These are phyloP conservation scores for Eupeodes latifasciatus DNA, from an alignment of 2,888 invertebrate species.

Conservation along the genomic window DNA sequence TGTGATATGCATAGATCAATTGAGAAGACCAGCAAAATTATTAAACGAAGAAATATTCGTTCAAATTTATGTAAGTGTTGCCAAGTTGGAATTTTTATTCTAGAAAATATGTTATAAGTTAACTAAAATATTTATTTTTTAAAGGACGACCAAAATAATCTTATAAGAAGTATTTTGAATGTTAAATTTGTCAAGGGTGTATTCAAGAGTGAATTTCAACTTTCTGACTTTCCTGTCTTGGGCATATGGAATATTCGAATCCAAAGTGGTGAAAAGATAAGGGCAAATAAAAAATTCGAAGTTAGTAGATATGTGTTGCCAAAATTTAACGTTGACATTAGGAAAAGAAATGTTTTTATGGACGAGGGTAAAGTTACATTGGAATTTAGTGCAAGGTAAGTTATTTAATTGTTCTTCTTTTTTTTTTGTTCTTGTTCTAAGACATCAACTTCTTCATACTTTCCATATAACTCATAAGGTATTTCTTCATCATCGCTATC, in stretches of 20 bases:
- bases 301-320: constrained; percentile 96
- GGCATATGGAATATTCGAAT: constrained; percentile 91
- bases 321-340: constrained; percentile 94
- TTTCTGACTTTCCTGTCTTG: constrained; percentile 92
- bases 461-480: no score
- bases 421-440: no score
- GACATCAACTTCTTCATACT: no score
- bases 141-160: constrained; percentile 91
- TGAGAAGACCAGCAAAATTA: constrained; percentile 88
- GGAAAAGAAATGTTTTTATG: constrained; percentile 92
- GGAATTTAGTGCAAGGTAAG: constrained; percentile 86
- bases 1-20: constrained; percentile 86
- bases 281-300: constrained; percentile 82
- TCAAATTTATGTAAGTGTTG: constrained; percentile 87
- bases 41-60: constrained; percentile 87
- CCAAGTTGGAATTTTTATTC: neutral
- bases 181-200: constrained; percentile 84
- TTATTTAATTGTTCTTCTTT: constrained; percentile 3
- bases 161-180: constrained; percentile 92
- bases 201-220: constrained; percentile 89
- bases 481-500: no score
- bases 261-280: constrained; percentile 42
- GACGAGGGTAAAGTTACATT: constrained; percentile 91
- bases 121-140: constrained; percentile 11
- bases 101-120: neutral